Base-by-base conservation (phyloP, 2,888 invertebrate genomes). In the Mythimna lalbum region DNA sequence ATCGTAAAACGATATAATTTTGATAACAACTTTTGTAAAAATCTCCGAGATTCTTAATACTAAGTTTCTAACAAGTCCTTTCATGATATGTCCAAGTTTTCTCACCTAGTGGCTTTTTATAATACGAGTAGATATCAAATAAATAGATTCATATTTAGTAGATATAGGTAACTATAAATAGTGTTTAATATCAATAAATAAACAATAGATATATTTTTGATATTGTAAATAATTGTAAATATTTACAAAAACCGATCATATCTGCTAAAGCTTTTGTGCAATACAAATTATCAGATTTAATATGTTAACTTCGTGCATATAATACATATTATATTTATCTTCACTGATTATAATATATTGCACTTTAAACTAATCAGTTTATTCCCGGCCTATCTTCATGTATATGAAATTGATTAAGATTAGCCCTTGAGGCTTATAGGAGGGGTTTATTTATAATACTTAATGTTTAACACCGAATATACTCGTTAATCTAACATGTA, bases 51-150 rank as follows among this genome's bases (percentile, higher is more conserved):
- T 69, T 39, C 52, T 56, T 71, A 53, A 53, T 64, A 49, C 52
- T 66, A 63, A 50, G 14, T 47, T 52, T 49, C 27, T 67, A 53
- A 68, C 10, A 73, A 82, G 71, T 82, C 73, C 61, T 36, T 61
- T 33, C 61, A 67, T 87, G 89, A 88, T 90, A 89, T 88, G 88
- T 87, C 73, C 76, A 60, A 21, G 65, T 85, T 84, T 63, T 50
- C 79, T 81, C 82, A 82, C 4, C 33, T 66, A 63, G 66, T 60
- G 63, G 72, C 55, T 57, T 66, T 56, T 64, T 71, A 52, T 61
- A 53, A 2, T 27, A 1, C n/a, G n/a, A n/a, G n/a, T 19, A 49
- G 17, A 57, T 67, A 31, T 23, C 19, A 21, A 14, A 49, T 27
- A 49, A 52, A 52, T 49, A 56, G 12, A n/a, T 55, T 55, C 2